Evolutionary conservation across 2,113 vertebrate species (phyloP).

Genomic region (Dascyllus trimaculatus): DNA sequence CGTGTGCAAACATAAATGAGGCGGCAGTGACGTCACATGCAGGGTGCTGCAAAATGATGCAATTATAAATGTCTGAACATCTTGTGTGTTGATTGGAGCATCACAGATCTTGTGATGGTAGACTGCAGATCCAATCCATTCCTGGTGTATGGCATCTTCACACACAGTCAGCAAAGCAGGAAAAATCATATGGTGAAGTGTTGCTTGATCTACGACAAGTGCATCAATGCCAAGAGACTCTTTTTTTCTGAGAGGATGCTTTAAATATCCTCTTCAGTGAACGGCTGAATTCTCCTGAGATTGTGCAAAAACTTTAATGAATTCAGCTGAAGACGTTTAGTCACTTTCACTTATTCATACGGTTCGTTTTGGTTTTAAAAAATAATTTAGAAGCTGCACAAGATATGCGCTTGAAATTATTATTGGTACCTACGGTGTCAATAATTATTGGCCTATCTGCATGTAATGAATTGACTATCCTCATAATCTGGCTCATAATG

Average conservation of each 20-base stretch:
- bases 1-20: conserved; percentile 38
- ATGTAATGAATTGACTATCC: conserved; percentile 93
- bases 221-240: conserved; percentile 78
- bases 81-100: conserved; percentile 82
- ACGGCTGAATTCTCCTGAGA: conserved; percentile 57
- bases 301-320: conserved; percentile 49
- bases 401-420: conserved; percentile 85
- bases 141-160: conserved; percentile 79
- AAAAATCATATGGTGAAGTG: conserved; percentile 83
- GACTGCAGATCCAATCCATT: conserved; percentile 79
- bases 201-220: conserved; percentile 81
- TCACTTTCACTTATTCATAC: conserved; percentile 44
- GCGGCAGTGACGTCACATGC: conserved; percentile 67
- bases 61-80: conserved; percentile 81
- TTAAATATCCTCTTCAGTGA: conserved; percentile 72
- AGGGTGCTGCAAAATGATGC: conserved; percentile 63
- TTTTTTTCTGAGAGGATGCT: conserved; percentile 55
- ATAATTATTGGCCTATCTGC: conserved; percentile 94
- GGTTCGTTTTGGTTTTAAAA: conserved; percentile 19
- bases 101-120: conserved; percentile 73
- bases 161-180: conserved; percentile 81
- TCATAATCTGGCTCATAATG: conserved; percentile 93
- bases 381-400: conserved; percentile 51
- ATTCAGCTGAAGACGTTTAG: conserved; percentile 47
- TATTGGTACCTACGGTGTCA: conserved; percentile 89